A percentile compares a stretch with the other conserved stretches of the same genome.
Conservation (phyloP, 2,113 vertebrate genomes). For the Carettochelys insculpta region DNA sequence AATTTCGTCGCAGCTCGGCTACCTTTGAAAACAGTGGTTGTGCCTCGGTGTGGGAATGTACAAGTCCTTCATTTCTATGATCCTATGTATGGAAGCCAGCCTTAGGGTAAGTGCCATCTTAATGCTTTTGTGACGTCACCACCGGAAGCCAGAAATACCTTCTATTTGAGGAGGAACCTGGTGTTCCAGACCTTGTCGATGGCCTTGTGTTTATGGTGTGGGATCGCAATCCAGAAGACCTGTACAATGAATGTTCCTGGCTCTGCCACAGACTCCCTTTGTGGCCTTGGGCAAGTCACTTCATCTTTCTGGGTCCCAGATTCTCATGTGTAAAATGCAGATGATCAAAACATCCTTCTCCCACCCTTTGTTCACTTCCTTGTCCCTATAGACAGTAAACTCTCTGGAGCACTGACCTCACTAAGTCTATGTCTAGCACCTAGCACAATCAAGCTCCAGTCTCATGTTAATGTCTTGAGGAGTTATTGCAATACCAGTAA, state of each 20-base stretch:
- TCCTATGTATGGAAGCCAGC: neutral
- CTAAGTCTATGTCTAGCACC: neutral
- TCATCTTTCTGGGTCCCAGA: neutral
- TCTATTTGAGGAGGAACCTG: neutral
- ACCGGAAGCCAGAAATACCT: neutral
- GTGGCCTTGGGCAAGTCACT: neutral
- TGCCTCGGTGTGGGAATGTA: neutral
- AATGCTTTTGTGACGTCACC: neutral
- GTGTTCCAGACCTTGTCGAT: neutral
- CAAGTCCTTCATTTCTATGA: neutral
- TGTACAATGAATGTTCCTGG: neutral
- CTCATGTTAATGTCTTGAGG: neutral
- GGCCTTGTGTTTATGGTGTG: neutral
- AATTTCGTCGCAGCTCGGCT: neutral
- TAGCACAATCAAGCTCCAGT: neutral
- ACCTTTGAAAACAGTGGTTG: neutral
- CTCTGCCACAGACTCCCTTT: fast-evolving
- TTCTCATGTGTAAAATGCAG: neutral
- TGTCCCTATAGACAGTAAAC: neutral
- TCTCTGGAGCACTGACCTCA: neutral
- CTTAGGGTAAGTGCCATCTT: neutral
- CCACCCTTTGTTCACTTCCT: neutral
- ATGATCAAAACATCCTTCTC: neutral
- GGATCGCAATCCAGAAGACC: neutral
- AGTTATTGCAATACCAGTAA: neutral